A percentile compares a stretch with the other conserved stretches of the same genome.
Evolutionary conservation across 2,113 vertebrate species (phyloP).

Genomic region (Gallinago paraguaiae): DNA sequence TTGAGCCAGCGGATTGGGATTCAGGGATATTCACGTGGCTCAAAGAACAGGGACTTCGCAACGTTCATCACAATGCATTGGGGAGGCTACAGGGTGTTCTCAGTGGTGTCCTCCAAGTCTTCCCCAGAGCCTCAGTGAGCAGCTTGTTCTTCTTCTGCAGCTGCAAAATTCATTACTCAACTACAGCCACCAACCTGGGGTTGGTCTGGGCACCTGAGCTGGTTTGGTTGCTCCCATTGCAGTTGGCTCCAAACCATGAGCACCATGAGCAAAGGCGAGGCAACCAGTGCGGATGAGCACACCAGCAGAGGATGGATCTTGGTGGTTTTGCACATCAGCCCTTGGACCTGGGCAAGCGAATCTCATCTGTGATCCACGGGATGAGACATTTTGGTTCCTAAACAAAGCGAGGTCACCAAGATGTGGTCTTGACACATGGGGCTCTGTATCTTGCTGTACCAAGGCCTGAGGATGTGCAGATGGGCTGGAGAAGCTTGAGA

Average conservation of each 20-base stretch:
- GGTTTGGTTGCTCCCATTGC: neutral
- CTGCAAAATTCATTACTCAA: neutral
- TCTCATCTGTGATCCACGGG: neutral
- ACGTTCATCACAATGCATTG: neutral
- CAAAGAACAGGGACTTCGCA: neutral
- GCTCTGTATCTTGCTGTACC: neutral
- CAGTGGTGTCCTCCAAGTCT: neutral
- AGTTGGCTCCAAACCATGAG: neutral
- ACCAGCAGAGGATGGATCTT: neutral
- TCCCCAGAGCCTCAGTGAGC: neutral
- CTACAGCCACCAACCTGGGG: accelerated
- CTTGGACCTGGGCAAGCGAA: neutral
- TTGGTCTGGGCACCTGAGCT: neutral
- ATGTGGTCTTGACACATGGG: neutral
- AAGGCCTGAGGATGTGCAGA: slow-evolving; percentile 11
- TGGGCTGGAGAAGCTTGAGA: slow-evolving; percentile 19
- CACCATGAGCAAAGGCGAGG: neutral
- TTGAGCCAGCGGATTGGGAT: neutral
- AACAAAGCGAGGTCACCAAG: neutral
- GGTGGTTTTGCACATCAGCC: neutral
- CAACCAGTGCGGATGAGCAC: neutral
- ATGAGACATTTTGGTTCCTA: neutral
- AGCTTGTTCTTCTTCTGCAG: neutral
- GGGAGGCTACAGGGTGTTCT: neutral
- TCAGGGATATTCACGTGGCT: neutral